Base-by-base conservation (phyloP, 2,113 vertebrate species). In the Hippoglossus stenolepis region DNA sequence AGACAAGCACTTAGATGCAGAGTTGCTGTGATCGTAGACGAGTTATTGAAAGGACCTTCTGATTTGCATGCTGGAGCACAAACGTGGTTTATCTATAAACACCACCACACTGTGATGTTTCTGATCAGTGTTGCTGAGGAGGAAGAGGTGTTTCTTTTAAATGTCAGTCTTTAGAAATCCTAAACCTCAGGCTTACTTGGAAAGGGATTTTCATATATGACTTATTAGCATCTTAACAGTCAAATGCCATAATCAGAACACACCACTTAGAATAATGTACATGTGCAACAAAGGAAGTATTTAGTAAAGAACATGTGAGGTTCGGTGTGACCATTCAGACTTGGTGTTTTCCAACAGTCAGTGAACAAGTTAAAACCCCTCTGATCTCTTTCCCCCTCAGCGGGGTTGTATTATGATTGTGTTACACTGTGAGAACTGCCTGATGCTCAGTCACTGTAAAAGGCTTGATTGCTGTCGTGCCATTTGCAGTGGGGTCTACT, bases 371-470 rank as follows among this genome's bases (percentile, higher is more conserved):
- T 64, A 54, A 79, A 83, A 68, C 60, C 51, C 24, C 31, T 67
- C 40, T 18, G 59, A 59, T 79, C 60, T 78, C 71, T 72, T 79
- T 38, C 57, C 24, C 14, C 40, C 75, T 59, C 79, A 75, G 84
- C 67, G 63, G 71, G 77, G 67, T 54, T 64, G 69, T 78, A 84
- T 85, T 86, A 80, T 79, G 60, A 62, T 78, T 65, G 84, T 72
- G 80, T 76, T 77, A 71, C 76, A 47, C 75, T 65, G 71, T 45
- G 71, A 77, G 79, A 87, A 73, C 69, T 66, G 79, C 77, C 74
- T 72, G 72, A 83, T 88, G 80, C 74, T 84, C 82, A 70, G 80
- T 79, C 84, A 87, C 79, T 86, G 84, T 74, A 86, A 64, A 89
- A 66, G 68, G 63, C 73, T 82, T 84, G 88, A 90, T 90, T 83